These are phyloP conservation scores for Pampus argenteus DNA, from an alignment of 2,797 vertebrate genomes.

Conservation along the genomic window DNA sequence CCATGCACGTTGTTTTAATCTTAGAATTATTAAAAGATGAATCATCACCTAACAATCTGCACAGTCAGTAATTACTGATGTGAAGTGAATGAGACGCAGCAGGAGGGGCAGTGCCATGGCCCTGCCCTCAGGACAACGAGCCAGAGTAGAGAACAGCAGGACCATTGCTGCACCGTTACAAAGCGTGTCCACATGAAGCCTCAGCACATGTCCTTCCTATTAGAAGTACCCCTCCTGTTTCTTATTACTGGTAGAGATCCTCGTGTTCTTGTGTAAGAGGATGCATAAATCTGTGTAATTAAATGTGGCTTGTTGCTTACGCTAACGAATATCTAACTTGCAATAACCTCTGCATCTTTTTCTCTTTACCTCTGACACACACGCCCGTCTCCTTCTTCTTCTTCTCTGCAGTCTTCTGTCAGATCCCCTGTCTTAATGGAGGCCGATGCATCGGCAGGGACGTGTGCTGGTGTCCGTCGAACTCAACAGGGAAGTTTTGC, in stretches of 20 bases:
- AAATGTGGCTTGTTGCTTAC: constrained; percentile 39
- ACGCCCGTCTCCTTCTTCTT: not conserved
- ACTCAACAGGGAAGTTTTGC: constrained; percentile 96
- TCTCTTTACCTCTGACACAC: not conserved
- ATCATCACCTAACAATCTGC: constrained; percentile 38
- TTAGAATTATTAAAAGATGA: constrained; percentile 41
- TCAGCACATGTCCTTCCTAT: constrained; percentile 57
- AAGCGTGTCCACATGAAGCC: constrained; percentile 50
- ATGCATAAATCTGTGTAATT: constrained; percentile 64
- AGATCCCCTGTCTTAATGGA: constrained; percentile 95
- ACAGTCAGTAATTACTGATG: constrained; percentile 45
- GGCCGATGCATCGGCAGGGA: constrained; percentile 93
- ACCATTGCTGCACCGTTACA: constrained; percentile 54
- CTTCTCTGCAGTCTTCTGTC: constrained; percentile 90
- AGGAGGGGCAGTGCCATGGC: constrained; percentile 22
- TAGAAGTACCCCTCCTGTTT: constrained; percentile 55
- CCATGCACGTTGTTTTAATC: constrained; percentile 49
- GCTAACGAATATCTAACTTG: constrained; percentile 28
- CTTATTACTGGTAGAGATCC: constrained; percentile 51
- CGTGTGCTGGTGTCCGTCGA: constrained; percentile 93
- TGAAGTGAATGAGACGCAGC: constrained; percentile 34
- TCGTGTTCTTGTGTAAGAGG: constrained; percentile 34
- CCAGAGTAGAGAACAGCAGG: constrained; percentile 45
- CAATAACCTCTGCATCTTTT: constrained; percentile 25
- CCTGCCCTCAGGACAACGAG: constrained; percentile 46